Evolutionary conservation across 2,797 vertebrate genomes (phyloP).

Genomic region (Bufotes viridis): DNA sequence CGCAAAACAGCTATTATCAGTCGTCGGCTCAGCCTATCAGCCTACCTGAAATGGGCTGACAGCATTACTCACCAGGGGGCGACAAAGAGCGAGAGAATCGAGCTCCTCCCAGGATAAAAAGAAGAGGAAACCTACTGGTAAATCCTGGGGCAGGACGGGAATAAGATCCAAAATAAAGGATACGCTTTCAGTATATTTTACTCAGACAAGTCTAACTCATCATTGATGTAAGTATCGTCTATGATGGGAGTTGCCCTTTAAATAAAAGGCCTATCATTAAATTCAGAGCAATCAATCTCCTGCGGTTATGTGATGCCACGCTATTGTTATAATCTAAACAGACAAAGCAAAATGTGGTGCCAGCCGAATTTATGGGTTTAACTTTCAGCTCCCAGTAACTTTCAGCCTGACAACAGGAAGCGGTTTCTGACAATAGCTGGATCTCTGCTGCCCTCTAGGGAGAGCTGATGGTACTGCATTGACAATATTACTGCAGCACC

Average conservation of each 20-base stretch:
- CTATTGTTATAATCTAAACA: not conserved
- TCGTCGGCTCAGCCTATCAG: too few species aligned
- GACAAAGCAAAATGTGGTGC: not conserved
- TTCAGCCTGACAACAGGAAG: not conserved
- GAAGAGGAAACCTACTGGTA: not conserved
- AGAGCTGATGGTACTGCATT: not conserved
- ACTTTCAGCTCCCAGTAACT: not conserved
- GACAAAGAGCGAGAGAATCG: not conserved
- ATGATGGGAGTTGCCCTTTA: constrained; percentile 10
- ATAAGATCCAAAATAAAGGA: not conserved
- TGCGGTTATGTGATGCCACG: not conserved
- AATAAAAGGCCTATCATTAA: not conserved
- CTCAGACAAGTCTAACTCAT: not conserved
- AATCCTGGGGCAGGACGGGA: not conserved
- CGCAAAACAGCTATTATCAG: too few species aligned
- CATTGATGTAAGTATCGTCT: not conserved
- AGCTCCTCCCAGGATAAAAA: not conserved
- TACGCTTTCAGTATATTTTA: not conserved
- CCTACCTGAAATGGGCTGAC: not conserved
- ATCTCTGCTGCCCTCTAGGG: constrained; percentile 48
- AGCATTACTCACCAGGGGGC: not conserved
- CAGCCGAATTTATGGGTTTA: not conserved
- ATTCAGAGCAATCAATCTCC: not conserved
- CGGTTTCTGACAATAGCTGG: not conserved
- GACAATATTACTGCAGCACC: not conserved